Conservation (phyloP, 2,888 invertebrate species). For the Ophonus ardosiacus region DNA sequence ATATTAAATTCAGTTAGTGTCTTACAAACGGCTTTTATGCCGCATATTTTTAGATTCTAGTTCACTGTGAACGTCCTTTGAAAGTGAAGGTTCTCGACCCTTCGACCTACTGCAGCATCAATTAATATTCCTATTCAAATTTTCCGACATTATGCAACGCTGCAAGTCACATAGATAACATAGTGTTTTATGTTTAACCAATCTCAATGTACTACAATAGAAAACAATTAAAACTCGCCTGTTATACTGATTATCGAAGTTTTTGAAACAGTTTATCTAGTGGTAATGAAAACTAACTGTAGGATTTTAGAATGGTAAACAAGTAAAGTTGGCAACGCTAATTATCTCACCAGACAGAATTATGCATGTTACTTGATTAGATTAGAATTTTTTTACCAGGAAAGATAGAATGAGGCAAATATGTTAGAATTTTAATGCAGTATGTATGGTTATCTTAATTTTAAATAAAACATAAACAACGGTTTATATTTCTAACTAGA, state of each 20-base stretch:
- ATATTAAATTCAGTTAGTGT: too few species aligned
- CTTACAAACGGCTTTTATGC: neutral
- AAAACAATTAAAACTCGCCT: neutral
- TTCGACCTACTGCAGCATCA: neutral
- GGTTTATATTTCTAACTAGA: neutral
- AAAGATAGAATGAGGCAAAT: neutral
- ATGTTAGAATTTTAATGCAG: neutral
- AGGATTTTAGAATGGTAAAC: constrained; percentile 9
- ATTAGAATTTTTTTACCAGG: constrained; percentile 32
- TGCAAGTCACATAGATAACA: constrained; percentile 4
- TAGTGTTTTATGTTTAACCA: constrained; percentile 1
- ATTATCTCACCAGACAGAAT: constrained; percentile 25
- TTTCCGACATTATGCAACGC: constrained; percentile 1
- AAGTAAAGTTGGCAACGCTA: constrained; percentile 36
- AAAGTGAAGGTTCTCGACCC: neutral
- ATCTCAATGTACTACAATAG: neutral
- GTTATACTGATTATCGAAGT: neutral
- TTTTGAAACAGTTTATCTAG: constrained; percentile 16
- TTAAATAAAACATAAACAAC: neutral
- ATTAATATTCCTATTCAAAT: neutral
- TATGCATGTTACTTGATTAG: constrained; percentile 48
- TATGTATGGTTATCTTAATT: neutral
- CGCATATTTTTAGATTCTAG: neutral
- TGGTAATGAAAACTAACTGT: constrained; percentile 27
- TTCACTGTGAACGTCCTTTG: neutral